Evolutionary conservation across 2,113 vertebrate genomes (phyloP), one percentile per base, ranked within the genome.

Genomic region (Rhinolophus ferrumequinum): DNA sequence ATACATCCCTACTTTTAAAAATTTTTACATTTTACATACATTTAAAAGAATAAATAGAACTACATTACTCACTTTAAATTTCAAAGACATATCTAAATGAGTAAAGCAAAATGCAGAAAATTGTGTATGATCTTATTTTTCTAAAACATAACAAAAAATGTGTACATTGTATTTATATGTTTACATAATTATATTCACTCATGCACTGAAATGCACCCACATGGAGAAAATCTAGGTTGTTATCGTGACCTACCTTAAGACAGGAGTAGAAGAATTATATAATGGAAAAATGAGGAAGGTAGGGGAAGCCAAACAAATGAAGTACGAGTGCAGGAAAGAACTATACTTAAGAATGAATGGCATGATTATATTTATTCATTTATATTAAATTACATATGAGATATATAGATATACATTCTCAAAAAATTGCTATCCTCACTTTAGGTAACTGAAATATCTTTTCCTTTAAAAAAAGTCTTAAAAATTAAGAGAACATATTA

Each of bases 41-140:
- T 44, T 94, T 87, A 64, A 54, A 88, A 85, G 24, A 90, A 52
- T 33, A 84, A 89, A n/a, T 52, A 52, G 16, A 86, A 80, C 22
- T 19, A 72, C 0, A 13, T 79, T 86, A 89, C 13, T 85, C 84
- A 52, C 41, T 77, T 79, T 76, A 73, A 15, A 82, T 56, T 83
- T 92, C 11, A 19, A 85, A 83, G 52, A 44, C 11, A 5, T 92
- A 44, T 47, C 44, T 88, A 62, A 79, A 5, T 88, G 28, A 90
- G 33, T 83, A 93, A 93, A 94, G 64, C 10, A 90, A 96, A 87
- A 38, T 54, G 8, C 3, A 95, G 21, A 84, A 72, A 88, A 64
- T 21, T 33, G 4, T n/a, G 4, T 21, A 73, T 64, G 58, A 30
- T 35, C 12, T 35, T 93, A 81, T 33, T 94, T 96, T 93, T 93